phyloP scores from a whole-genome alignment of 2,113 vertebrate genomes.

The Trinectes maculatus region DNA sequence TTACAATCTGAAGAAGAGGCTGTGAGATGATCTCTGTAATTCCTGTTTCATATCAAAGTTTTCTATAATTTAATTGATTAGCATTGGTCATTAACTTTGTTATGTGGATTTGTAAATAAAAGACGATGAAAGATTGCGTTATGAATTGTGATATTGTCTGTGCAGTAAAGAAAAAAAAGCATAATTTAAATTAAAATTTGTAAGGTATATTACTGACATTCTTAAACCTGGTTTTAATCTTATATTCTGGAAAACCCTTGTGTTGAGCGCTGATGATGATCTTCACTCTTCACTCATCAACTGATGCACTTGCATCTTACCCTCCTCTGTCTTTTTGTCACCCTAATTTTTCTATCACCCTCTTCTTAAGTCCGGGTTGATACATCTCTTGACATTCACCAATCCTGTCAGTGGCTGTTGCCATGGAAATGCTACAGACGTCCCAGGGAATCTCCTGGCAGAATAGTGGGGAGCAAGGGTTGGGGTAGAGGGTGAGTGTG shows the following conservation, averaged over 20 bases:
- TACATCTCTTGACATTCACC: conserved; percentile 72
- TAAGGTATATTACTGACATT: not conserved
- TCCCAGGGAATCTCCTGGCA: conserved; percentile 73
- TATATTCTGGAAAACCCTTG: not conserved
- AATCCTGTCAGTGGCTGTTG: conserved; percentile 68
- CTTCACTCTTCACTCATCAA: conserved; percentile 22
- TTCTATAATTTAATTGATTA: conserved; percentile 75
- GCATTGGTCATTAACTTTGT: conserved; percentile 64
- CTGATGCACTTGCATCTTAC: conserved; percentile 31
- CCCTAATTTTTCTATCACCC: conserved; percentile 39
- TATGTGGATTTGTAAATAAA: conserved; percentile 75
- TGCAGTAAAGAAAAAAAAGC: not conserved
- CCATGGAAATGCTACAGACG: conserved; percentile 76
- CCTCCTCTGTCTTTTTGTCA: conserved; percentile 47
- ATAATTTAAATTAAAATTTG: not conserved
- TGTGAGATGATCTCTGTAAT: conserved; percentile 49
- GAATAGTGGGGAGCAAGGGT: conserved; percentile 70
- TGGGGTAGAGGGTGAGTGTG: conserved; percentile 65
- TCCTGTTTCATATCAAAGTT: conserved; percentile 64
- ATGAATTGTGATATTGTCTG: not conserved
- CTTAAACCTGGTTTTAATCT: not conserved
- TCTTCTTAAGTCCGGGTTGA: conserved; percentile 22
- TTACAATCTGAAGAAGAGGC: conserved; percentile 76
- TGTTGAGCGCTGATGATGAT: conserved; percentile 26
- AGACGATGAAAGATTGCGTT: conserved; percentile 70